A percentile compares a stretch with the other conserved stretches of the same genome.
Conservation (phyloP, 92 coral and sea anemone species). For the Virgularia gustaviana region DNA sequence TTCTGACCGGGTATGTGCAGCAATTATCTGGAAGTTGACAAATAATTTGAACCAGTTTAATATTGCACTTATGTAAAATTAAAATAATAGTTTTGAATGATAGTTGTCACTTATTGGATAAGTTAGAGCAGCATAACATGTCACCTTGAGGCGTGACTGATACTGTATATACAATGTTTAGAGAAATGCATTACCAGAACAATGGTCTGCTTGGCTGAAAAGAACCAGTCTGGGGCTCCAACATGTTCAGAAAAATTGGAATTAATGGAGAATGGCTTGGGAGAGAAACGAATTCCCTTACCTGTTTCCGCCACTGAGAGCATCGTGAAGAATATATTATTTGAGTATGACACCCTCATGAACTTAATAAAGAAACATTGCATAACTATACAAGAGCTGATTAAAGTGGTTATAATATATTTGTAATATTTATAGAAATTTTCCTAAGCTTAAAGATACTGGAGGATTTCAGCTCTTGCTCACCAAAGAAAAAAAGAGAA, state of each 20-base stretch:
- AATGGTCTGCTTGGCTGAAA: constrained; percentile 47
- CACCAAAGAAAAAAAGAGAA: constrained; percentile 27
- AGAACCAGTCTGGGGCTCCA: constrained; percentile 37
- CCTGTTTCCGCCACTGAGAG: constrained; percentile 21
- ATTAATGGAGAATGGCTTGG: constrained; percentile 35
- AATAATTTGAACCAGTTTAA: too few species aligned
- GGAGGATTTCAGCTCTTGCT: constrained; percentile 51
- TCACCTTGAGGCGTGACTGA: background rate
- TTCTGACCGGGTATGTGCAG: too few species aligned
- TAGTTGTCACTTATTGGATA: background rate
- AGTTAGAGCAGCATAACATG: background rate
- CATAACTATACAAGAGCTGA: background rate
- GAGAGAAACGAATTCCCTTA: constrained; percentile 50
- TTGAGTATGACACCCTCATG: constrained; percentile 29
- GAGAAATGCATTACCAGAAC: constrained; percentile 50
- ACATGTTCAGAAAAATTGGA: constrained; percentile 22
- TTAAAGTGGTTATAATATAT: background rate
- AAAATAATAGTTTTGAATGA: too few species aligned
- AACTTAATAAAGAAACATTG: background rate
- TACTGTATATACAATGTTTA: background rate
- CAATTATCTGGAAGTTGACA: too few species aligned
- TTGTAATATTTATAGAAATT: constrained; percentile 26
- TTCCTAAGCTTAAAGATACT: constrained; percentile 39
- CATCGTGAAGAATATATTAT: constrained; percentile 36
- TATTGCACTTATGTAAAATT: too few species aligned